Percentiles rank a stretch among this genome's conserved stretches.
phyloP scores from a whole-genome alignment of 23 tunicate genomes.

The Trididemnum miniatum region DNA sequence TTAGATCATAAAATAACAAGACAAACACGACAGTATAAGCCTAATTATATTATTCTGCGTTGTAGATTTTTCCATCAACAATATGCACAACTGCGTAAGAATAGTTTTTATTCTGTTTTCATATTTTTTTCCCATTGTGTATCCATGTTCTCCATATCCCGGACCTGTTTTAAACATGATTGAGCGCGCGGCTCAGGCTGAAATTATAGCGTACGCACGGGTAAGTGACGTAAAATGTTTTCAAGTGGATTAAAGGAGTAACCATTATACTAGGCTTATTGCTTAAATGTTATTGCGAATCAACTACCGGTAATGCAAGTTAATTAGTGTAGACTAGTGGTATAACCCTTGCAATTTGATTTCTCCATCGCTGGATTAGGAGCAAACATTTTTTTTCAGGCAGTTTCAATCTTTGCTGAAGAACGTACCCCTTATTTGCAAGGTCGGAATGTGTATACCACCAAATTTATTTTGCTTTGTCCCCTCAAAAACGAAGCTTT shows the following conservation, averaged over 20 bases:
- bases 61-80: too few relatives aligned
- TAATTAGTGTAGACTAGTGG: too few relatives aligned
- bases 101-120: too few relatives aligned
- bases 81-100: too few relatives aligned
- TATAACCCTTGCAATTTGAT: too few relatives aligned
- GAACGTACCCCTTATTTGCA: neutral
- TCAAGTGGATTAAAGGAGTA: too few relatives aligned
- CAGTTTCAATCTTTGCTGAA: neutral
- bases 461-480: neutral
- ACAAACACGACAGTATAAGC: too few relatives aligned
- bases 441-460: neutral
- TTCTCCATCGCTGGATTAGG: too few relatives aligned
- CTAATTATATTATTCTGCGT: too few relatives aligned
- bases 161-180: neutral
- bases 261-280: neutral
- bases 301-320: too few relatives aligned
- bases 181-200: neutral
- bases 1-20: too few relatives aligned
- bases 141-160: neutral
- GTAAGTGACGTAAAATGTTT: neutral
- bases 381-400: constrained; percentile 8
- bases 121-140: too few relatives aligned
- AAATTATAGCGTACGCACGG: neutral
- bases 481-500: neutral
- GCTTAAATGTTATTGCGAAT: neutral